Evolutionary conservation across 2,113 vertebrate genomes (phyloP).

Genomic region (Catharus fuscescens): DNA sequence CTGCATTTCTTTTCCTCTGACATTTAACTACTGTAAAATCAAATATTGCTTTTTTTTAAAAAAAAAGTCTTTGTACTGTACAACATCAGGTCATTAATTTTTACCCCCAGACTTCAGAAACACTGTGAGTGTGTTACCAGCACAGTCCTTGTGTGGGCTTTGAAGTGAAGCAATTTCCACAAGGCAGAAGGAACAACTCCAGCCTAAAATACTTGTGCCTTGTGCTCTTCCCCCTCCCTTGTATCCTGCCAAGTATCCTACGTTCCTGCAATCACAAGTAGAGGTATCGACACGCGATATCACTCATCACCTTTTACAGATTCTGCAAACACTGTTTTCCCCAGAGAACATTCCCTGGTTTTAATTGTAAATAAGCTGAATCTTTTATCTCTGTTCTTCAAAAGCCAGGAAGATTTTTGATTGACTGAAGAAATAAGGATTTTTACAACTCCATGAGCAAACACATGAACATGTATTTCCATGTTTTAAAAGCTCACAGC

Average conservation of each 20-base stretch:
- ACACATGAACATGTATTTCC: neutral
- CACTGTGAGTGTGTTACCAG: neutral
- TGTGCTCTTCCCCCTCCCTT: neutral
- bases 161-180: neutral
- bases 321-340: neutral
- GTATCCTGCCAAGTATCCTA: neutral
- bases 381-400: neutral
- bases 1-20: neutral
- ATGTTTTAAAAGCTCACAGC: neutral
- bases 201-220: neutral
- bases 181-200: neutral
- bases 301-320: neutral
- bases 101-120: neutral
- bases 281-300: neutral
- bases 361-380: neutral
- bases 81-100: neutral
- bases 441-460: neutral
- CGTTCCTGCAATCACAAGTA: neutral
- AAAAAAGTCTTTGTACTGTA: neutral
- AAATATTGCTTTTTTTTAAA: neutral
- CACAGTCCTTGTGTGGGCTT: neutral
- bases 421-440: neutral
- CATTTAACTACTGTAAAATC: neutral
- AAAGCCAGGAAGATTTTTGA: neutral
- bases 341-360: neutral